These are phyloP conservation scores for Drosophila insularis DNA, from an alignment of 1,140 invertebrate species.

Conservation along the genomic window DNA sequence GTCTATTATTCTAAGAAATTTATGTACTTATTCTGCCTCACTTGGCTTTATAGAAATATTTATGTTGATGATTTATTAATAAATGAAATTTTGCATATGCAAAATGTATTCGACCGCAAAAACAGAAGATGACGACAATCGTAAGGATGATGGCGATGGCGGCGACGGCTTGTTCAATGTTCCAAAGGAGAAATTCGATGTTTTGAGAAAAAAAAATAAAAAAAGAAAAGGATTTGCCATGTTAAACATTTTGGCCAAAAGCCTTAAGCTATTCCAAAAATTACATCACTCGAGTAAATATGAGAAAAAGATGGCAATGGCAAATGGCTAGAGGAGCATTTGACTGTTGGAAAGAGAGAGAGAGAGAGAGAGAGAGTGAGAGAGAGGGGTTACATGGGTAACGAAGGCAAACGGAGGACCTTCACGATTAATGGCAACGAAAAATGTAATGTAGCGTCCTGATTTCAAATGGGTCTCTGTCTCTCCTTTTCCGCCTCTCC, in stretches of 20 bases:
- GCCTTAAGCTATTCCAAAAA: conserved; percentile 78
- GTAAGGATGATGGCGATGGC: not conserved
- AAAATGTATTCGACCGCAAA: conserved; percentile 49
- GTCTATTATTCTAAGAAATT: not conserved
- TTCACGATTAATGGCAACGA: conserved; percentile 74
- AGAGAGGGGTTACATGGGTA: not conserved
- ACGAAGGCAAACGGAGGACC: not conserved
- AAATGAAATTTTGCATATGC: conserved; percentile 63
- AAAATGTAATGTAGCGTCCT: conserved; percentile 76
- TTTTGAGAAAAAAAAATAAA: conserved; percentile 55
- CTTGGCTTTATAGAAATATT: conserved; percentile 13
- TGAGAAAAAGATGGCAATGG: conserved; percentile 37
- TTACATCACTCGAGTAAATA: conserved; percentile 80
- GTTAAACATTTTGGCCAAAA: conserved; percentile 69
- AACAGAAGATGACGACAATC: conserved; percentile 16
- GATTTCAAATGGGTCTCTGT: conserved; percentile 64
- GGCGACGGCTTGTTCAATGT: conserved; percentile 30
- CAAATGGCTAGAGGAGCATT: conserved; percentile 1
- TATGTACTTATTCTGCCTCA: not conserved
- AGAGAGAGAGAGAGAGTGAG: too few species aligned
- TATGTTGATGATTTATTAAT: conserved; percentile 75
- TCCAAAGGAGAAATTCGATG: conserved; percentile 55
- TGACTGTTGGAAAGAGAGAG: not conserved
- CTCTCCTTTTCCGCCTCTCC: not conserved
- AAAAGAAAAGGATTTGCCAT: conserved; percentile 73